phyloP scores from a whole-genome alignment of 2,797 vertebrate genomes.

The Nannoperca australis region DNA sequence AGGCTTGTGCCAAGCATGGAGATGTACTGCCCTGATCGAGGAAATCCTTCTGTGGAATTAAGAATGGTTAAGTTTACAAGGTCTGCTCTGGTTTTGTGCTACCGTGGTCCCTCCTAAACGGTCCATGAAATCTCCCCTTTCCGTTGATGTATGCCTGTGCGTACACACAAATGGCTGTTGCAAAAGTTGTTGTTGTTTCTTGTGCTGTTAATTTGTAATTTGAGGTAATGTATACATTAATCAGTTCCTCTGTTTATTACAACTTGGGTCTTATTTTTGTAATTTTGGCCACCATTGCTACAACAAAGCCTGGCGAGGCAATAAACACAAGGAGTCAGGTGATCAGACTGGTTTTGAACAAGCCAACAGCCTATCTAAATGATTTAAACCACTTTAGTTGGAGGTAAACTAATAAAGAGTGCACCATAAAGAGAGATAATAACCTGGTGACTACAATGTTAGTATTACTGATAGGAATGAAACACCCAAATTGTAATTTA shows the following conservation, averaged over 20 bases:
- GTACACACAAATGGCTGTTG: not conserved
- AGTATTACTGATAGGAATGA: not conserved
- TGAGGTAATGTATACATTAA: not conserved
- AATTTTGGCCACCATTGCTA: not conserved
- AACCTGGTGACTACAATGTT: not conserved
- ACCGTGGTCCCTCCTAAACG: conserved; percentile 24
- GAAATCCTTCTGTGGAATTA: conserved; percentile 71
- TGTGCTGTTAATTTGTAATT: conserved; percentile 14
- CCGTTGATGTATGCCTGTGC: not conserved
- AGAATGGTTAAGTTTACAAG: conserved; percentile 71
- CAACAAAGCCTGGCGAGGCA: too few species aligned
- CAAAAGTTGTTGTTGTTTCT: conserved; percentile 6
- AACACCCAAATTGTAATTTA: not conserved
- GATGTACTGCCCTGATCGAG: conserved; percentile 70
- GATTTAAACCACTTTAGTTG: not conserved
- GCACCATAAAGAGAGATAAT: not conserved
- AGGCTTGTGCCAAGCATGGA: conserved; percentile 69
- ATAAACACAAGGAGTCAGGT: not conserved
- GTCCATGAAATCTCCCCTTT: conserved; percentile 33
- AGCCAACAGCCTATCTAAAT: not conserved
- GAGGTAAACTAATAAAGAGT: not conserved
- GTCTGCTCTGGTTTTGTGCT: conserved; percentile 47
- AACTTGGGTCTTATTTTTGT: not conserved
- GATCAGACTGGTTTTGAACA: conserved; percentile 19
- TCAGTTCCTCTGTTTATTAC: not conserved